Percentiles rank a stretch among this genome's conserved stretches.
Conservation (phyloP, 2,888 invertebrate species). For the Ornithoptera priamus region DNA sequence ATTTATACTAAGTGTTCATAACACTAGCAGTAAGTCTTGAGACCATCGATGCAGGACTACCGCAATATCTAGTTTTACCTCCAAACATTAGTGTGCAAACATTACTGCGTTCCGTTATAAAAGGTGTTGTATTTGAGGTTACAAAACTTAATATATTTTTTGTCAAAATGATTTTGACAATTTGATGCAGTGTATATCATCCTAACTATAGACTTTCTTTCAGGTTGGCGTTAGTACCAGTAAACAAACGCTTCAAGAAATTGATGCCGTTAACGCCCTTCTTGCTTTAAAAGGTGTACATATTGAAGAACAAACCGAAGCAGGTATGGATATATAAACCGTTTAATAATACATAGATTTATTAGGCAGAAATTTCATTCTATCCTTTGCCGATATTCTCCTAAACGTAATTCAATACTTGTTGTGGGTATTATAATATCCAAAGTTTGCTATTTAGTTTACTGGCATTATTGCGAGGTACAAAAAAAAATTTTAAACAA, state of each 20-base stretch:
- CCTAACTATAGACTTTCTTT: not conserved
- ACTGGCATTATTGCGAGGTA: too few relatives aligned
- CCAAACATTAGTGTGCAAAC: too few relatives aligned
- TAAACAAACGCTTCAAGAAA: not conserved
- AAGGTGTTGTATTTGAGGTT: too few relatives aligned
- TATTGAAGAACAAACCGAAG: not conserved
- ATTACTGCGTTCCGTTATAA: too few relatives aligned
- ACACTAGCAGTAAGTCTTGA: too few relatives aligned
- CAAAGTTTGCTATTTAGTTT: not conserved
- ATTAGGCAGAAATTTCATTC: not conserved
- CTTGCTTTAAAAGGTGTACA: not conserved
- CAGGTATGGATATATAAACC: not conserved
- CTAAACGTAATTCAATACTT: not conserved
- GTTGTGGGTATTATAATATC: not conserved
- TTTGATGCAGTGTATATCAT: too few relatives aligned
- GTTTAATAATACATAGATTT: not conserved
- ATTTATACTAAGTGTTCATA: too few relatives aligned
- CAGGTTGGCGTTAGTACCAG: not conserved
- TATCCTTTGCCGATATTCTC: not conserved
- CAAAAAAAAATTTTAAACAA: too few relatives aligned
- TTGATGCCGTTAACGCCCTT: not conserved
- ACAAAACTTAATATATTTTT: too few relatives aligned
- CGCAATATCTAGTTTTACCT: too few relatives aligned
- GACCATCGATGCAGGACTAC: too few relatives aligned
- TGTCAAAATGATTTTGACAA: too few relatives aligned